These are phyloP conservation scores for Epinephelus lanceolatus DNA, from an alignment of 2,113 vertebrate species.

Conservation along the genomic window DNA sequence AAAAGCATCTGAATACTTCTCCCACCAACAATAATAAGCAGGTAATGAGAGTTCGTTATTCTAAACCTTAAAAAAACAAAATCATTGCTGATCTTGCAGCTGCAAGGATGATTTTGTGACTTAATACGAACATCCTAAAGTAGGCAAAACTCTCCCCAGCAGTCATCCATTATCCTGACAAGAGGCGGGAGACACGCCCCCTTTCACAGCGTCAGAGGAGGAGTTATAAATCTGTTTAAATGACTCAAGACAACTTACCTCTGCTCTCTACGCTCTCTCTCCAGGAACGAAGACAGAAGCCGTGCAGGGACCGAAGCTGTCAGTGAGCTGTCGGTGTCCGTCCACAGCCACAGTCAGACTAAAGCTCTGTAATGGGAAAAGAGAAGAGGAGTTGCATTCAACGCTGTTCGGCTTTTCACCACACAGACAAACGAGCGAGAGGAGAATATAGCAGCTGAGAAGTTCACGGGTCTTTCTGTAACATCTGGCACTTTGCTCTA, in stretches of 20 bases:
- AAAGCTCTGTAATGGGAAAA: neutral
- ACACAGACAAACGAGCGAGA: neutral
- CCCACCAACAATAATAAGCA: neutral
- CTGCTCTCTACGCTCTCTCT: neutral
- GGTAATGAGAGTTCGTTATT: neutral
- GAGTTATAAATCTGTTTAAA: constrained; percentile 47
- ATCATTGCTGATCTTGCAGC: neutral
- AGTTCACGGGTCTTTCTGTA: constrained; percentile 6
- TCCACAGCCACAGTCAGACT: neutral
- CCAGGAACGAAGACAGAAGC: neutral
- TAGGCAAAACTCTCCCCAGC: constrained; percentile 53
- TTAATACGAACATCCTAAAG: constrained; percentile 43
- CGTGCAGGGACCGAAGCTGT: neutral
- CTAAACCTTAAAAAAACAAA: neutral
- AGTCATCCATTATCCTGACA: constrained; percentile 74
- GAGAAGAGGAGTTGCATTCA: neutral
- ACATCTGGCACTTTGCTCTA: neutral
- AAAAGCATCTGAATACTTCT: neutral
- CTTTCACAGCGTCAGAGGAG: constrained; percentile 49
- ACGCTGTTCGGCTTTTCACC: neutral
- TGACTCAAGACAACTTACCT: neutral
- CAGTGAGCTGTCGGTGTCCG: neutral
- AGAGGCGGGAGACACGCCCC: constrained; percentile 59
- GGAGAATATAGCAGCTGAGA: neutral
- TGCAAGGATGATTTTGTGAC: constrained; percentile 1